A percentile compares a stretch with the other conserved stretches of the same genome.
phyloP scores from a whole-genome alignment of 2,888 invertebrate species.

The Salticus scenicus region DNA sequence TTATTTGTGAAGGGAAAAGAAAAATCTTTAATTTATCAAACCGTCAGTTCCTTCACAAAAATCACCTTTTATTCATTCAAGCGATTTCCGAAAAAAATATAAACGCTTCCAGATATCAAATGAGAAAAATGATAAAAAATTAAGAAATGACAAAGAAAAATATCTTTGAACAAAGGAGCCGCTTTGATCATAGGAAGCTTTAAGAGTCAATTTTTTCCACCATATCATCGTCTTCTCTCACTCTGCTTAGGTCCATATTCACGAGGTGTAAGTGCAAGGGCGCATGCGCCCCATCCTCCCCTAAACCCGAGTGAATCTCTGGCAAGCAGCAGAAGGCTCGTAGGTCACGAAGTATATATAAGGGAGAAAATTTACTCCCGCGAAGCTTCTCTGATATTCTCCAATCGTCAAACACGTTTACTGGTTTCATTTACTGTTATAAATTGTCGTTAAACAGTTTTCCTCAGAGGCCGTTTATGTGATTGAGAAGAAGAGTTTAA shows the following conservation, averaged over 20 bases:
- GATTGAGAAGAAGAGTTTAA: neutral
- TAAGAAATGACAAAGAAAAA: no score
- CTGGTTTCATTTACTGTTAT: neutral
- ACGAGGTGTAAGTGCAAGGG: neutral
- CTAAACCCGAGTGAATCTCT: neutral
- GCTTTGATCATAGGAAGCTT: neutral
- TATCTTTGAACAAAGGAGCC: neutral
- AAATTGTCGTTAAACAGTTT: neutral
- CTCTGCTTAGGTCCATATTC: neutral
- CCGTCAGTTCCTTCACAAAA: no score
- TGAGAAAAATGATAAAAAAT: no score
- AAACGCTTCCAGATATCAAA: no score
- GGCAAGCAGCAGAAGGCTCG: neutral
- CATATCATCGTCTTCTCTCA: neutral
- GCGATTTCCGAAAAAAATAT: no score
- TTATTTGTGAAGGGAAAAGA: no score
- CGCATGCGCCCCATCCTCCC: neutral
- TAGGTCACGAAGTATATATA: neutral
- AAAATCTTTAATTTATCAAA: no score
- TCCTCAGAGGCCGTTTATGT: neutral
- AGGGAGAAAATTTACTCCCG: neutral
- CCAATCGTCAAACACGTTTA: neutral
- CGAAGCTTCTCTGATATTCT: neutral
- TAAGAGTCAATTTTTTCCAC: constrained; percentile 11
- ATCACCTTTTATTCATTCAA: no score